A percentile compares a stretch with the other conserved stretches of the same genome.
phyloP scores from a whole-genome alignment of 2,888 invertebrate genomes.

The Parnassius mnemosyne region DNA sequence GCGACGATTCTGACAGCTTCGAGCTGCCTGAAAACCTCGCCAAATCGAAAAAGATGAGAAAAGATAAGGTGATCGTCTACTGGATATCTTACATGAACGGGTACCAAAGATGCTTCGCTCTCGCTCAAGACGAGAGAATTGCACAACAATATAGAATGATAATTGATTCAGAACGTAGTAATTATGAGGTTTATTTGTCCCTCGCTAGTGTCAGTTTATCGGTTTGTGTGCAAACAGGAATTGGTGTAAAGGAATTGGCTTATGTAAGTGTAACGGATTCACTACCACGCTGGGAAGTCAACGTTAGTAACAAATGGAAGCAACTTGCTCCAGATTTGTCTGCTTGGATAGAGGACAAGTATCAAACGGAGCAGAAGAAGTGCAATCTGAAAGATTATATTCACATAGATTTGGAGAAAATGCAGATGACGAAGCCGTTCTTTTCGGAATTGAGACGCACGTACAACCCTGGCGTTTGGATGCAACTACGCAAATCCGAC shows the following conservation, averaged over 20 bases:
- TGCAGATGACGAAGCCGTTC: constrained; percentile 93
- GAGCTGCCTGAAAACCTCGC: constrained; percentile 69
- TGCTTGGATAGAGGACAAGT: constrained; percentile 91
- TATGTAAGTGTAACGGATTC: constrained; percentile 84
- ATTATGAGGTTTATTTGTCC: constrained; percentile 84
- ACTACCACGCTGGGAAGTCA: constrained; percentile 90
- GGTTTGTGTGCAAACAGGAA: constrained; percentile 68
- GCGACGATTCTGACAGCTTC: constrained; percentile 79
- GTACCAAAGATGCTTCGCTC: constrained; percentile 85
- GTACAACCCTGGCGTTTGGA: constrained; percentile 87
- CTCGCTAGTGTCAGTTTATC: constrained; percentile 85
- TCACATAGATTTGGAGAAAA: constrained; percentile 89
- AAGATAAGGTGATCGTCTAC: constrained; percentile 88
- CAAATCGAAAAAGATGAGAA: constrained; percentile 82
- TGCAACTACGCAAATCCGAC: constrained; percentile 85
- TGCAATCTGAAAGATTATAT: constrained; percentile 89
- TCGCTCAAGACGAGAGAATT: constrained; percentile 88
- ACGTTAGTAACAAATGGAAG: constrained; percentile 90
- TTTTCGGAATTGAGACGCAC: constrained; percentile 88
- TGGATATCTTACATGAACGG: constrained; percentile 90
- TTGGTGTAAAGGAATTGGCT: constrained; percentile 82
- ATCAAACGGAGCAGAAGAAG: constrained; percentile 83
- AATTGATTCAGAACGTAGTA: constrained; percentile 84
- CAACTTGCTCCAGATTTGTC: constrained; percentile 87
- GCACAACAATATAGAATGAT: constrained; percentile 81